These are phyloP conservation scores for Seira sanloemensis DNA, from an alignment of 2,888 invertebrate genomes.

Conservation along the genomic window DNA sequence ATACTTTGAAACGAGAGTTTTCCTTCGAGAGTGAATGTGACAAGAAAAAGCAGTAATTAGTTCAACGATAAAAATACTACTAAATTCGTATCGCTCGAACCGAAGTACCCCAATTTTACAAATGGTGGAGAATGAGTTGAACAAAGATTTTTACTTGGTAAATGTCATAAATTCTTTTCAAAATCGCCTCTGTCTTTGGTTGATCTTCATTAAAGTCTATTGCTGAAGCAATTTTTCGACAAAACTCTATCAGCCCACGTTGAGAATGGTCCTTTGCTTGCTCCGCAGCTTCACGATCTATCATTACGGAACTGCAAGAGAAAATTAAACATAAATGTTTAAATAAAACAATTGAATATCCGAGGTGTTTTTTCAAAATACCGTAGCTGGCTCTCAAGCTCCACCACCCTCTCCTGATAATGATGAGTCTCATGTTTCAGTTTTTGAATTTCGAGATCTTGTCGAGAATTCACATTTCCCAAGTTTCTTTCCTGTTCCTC, in stretches of 20 bases:
- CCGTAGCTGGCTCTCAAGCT: slow-evolving; percentile 82
- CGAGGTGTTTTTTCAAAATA: slow-evolving; percentile 14
- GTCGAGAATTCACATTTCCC: slow-evolving; percentile 80
- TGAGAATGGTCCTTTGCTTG: slow-evolving; percentile 72
- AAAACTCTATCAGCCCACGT: slow-evolving; percentile 69
- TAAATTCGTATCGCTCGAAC: no score
- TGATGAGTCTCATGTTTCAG: slow-evolving; percentile 85
- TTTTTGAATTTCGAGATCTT: slow-evolving; percentile 84
- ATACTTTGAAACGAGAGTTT: slow-evolving; percentile 70
- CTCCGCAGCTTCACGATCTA: slow-evolving; percentile 72
- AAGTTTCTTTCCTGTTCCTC: slow-evolving; percentile 87
- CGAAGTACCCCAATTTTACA: neutral
- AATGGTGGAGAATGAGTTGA: neutral
- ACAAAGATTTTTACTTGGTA: slow-evolving; percentile 65
- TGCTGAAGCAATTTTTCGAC: slow-evolving; percentile 71
- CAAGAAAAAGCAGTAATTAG: slow-evolving; percentile 1
- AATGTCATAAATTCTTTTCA: slow-evolving; percentile 71
- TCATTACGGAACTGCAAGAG: slow-evolving; percentile 67
- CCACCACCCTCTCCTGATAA: slow-evolving; percentile 86
- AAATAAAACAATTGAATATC: neutral
- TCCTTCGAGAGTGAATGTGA: slow-evolving; percentile 67
- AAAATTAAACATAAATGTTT: neutral
- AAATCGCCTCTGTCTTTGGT: slow-evolving; percentile 64
- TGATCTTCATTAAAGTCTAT: slow-evolving; percentile 71
- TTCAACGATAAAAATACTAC: neutral